A percentile compares a stretch with the other conserved stretches of the same genome.
Conservation (phyloP, 2,797 vertebrate genomes). For the Dryobates pubescens region DNA sequence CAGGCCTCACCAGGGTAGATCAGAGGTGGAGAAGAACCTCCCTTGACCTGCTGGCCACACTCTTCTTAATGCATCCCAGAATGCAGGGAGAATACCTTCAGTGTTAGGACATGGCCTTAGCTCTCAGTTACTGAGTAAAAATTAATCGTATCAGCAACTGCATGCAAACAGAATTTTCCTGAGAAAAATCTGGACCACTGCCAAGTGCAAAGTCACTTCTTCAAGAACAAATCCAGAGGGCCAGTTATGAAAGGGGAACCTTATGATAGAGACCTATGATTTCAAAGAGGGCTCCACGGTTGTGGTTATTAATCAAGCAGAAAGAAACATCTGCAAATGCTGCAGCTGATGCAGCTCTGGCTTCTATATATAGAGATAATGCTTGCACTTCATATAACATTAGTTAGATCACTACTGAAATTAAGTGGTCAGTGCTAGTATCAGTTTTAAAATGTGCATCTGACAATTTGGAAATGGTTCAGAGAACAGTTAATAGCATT, state of each 20-base stretch:
- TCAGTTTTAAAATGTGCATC: neutral
- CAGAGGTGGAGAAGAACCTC: too few relatives aligned
- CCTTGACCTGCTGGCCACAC: too few relatives aligned
- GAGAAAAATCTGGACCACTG: neutral
- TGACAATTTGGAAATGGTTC: conserved; percentile 29
- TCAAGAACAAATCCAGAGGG: neutral
- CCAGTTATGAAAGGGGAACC: neutral
- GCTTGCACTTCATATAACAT: neutral
- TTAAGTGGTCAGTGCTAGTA: neutral
- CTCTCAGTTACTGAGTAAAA: neutral
- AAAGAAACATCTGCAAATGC: neutral
- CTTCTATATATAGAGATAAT: neutral
- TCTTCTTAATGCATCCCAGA: too few relatives aligned
- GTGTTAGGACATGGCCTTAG: neutral
- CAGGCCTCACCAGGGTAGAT: too few relatives aligned
- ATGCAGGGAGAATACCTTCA: neutral
- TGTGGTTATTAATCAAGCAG: neutral
- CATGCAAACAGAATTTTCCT: neutral
- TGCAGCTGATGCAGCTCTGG: neutral
- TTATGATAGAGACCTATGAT: neutral
- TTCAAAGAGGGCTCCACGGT: accelerated
- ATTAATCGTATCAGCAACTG: neutral
- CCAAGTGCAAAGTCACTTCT: neutral
- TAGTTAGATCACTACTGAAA: neutral
- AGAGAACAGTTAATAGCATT: conserved; percentile 38